Evolutionary conservation across 2,113 vertebrate genomes (phyloP).

Genomic region (Riparia riparia): DNA sequence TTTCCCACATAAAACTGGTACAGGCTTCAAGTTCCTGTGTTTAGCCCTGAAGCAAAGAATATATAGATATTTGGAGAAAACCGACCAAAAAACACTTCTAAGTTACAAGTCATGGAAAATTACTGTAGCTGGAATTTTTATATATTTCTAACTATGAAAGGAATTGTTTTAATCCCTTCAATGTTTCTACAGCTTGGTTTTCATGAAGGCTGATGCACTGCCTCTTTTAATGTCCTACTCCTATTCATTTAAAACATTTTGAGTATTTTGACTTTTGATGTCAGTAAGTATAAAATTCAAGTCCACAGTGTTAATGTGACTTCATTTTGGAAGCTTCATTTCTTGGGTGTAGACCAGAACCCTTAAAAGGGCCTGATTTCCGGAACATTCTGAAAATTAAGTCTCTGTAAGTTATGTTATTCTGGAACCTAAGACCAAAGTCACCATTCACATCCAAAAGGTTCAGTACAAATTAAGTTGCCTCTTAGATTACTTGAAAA

Average conservation of each 20-base stretch:
- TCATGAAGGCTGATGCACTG: not conserved
- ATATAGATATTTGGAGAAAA: not conserved
- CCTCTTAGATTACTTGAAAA: not conserved
- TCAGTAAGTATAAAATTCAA: not conserved
- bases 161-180: not conserved
- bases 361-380: not conserved
- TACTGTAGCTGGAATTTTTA: not conserved
- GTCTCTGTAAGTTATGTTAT: not conserved
- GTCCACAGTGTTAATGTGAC: not conserved
- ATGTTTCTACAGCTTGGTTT: not conserved
- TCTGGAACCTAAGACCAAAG: not conserved
- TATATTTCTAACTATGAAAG: not conserved
- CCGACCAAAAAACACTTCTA: not conserved
- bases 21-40: not conserved
- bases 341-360: not conserved
- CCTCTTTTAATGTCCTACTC: not conserved
- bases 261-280: not conserved
- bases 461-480: not conserved
- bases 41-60: not conserved
- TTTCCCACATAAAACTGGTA: not conserved
- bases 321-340: not conserved
- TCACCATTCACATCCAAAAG: not conserved
- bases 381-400: not conserved
- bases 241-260: not conserved
- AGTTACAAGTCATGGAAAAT: not conserved